Conservation (phyloP, 2,797 vertebrate species). For the Rhabdophis nuchalis region DNA sequence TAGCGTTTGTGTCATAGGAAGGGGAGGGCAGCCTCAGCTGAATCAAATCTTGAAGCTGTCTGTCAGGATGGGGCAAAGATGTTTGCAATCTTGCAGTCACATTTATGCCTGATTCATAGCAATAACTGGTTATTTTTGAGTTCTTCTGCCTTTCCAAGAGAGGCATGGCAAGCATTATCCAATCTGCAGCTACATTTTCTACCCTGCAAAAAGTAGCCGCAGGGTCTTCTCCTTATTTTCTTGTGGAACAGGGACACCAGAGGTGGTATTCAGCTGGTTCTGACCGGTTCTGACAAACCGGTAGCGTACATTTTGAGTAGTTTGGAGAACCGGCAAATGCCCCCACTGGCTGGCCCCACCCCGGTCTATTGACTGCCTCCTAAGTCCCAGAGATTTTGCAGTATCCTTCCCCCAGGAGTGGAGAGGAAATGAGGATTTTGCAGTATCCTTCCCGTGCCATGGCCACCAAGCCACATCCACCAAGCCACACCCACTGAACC, state of each 20-base stretch:
- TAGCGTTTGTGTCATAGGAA: not conserved
- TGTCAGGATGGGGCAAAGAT: not conserved
- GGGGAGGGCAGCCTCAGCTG: not conserved
- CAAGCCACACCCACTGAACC: too few relatives aligned
- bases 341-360: too few relatives aligned
- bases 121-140: not conserved
- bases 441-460: too few relatives aligned
- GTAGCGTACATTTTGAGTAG: too few relatives aligned
- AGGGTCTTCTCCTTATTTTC: not conserved
- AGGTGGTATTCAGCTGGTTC: too few relatives aligned
- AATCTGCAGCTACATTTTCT: not conserved
- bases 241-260: not conserved
- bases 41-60: not conserved
- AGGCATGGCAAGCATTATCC: not conserved
- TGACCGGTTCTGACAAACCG: too few relatives aligned
- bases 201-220: not conserved
- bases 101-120: not conserved
- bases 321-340: too few relatives aligned
- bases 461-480: too few relatives aligned
- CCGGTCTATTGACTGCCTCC: too few relatives aligned
- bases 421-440: too few relatives aligned
- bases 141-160: not conserved
- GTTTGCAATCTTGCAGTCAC: not conserved
- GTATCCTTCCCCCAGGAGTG: too few relatives aligned
- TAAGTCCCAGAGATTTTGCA: too few relatives aligned